Evolutionary conservation across 2,888 invertebrate species (phyloP), one percentile per base, ranked within the genome.

Genomic region (Corythucha ciliata): DNA sequence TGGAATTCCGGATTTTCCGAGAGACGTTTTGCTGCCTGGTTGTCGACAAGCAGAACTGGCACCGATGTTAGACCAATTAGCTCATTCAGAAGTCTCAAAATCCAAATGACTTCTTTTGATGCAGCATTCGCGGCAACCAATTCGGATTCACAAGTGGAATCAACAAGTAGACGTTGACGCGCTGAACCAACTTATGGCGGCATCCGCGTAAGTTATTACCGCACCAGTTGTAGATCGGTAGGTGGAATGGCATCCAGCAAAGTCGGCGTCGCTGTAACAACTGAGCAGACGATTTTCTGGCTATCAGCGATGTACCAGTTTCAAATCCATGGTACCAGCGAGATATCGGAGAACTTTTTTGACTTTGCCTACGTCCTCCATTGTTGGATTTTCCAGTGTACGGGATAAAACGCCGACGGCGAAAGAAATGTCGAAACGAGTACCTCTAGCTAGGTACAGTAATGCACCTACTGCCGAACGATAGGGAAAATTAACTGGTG

Each of bases 251-350:
- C 48, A 48, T 14, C 48, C 48, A 16, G 48, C 36, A 21, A 48
- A 48, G 32, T 48, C 48, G 12, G 48, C 48, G 20, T 48, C 48
- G 18, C 48, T 48, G 37, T 48, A 48, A 26, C 48, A 48, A 22
- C 37, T 39, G 20, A 48, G 48, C 26, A n/a, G 37, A 25, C 46
- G 34, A 34, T 25, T 25, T 37, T 37, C 26, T 48, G 48, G 48
- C 21, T 48, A 25, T 18, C 37, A 48, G 48, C 26, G 24, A 25
- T 48, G 39, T 24, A 37, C 7, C 39, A 48, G 18, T 22, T 37
- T 48, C 26, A 48, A 37, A 16, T 48, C 37, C 25, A 16, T 48
- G 6, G 48, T 48, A 14, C 48, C 48, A 25, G 48, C 48, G 3
- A 48, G 37, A n/a, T 44, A 44, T 7, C 44, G 27, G 16, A 44